A percentile compares a stretch with the other conserved stretches of the same genome.
phyloP scores from a whole-genome alignment of 2,113 vertebrate species.

The Chaenocephalus aceratus region DNA sequence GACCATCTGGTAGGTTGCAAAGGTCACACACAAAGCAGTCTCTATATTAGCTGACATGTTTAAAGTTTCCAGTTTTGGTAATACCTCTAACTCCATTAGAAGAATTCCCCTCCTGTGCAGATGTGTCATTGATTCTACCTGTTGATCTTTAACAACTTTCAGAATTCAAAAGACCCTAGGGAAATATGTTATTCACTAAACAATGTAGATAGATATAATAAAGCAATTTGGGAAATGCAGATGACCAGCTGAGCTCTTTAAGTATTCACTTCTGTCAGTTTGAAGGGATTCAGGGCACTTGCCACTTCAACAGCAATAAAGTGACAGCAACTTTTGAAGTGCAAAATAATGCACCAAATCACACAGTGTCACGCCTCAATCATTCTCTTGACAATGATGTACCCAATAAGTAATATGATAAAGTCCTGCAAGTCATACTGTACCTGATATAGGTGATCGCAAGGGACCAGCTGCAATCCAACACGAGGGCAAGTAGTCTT shows the following conservation, averaged over 20 bases:
- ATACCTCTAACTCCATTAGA: constrained; percentile 25
- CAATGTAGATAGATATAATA: constrained; percentile 30
- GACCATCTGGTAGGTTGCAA: constrained; percentile 72
- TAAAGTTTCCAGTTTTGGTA: constrained; percentile 51
- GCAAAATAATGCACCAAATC: constrained; percentile 34
- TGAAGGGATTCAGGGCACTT: constrained; percentile 49
- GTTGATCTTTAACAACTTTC: constrained; percentile 62
- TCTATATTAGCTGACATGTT: constrained; percentile 59
- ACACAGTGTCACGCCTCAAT: background rate
- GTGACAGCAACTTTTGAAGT: constrained; percentile 58
- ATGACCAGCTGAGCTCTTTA: constrained; percentile 35
- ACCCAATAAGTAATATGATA: background rate
- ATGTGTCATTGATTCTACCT: constrained; percentile 62
- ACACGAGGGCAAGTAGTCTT: constrained; percentile 76
- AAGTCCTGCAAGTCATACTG: constrained; percentile 69
- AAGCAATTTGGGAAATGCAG: constrained; percentile 35
- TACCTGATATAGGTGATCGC: constrained; percentile 82
- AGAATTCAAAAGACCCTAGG: constrained; percentile 1
- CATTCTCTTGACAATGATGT: background rate
- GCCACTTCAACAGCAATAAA: constrained; percentile 45
- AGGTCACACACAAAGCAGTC: constrained; percentile 56
- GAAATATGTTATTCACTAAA: constrained; percentile 19
- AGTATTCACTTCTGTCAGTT: constrained; percentile 39
- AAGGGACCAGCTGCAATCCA: constrained; percentile 80
- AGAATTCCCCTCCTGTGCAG: constrained; percentile 30